Base-by-base conservation (phyloP, 2,113 vertebrate species). In the Thryonomys swinderianus region DNA sequence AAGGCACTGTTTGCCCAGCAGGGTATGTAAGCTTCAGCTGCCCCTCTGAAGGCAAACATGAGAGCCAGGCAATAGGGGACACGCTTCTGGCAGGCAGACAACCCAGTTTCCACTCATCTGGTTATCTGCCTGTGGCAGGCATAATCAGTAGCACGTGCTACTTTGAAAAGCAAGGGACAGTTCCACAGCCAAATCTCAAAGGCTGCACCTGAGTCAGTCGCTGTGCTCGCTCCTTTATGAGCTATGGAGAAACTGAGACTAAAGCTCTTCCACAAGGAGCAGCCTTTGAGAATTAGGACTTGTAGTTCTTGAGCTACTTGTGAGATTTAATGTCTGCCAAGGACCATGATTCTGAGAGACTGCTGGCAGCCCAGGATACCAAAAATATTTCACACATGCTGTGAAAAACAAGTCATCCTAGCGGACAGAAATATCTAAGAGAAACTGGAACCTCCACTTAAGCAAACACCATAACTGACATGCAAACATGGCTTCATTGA, bases 131-230 rank as follows among this genome's bases (percentile, higher is more conserved):
- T 84, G 59, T 62, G 30, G 45, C 20, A 81, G 84, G 78, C 27
- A 27, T 42, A 79, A 90, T 67, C 27, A 34, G 87, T 23, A 85
- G 34, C 34, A 84, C 20, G 10, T 16, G 18, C 48, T 32, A 2
- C 27, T 20, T 40, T 53, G 59, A 66, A 81, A 96, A 86, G 76
- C 53, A 78, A 96, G 42, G 62, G 64, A n/a, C 8, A 88, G 67
- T 59, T 85, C 3, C 23, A 62, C 10, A 86, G 89, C 66, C 78
- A 88, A 73, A 95, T 86, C 69, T 91, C 93, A 94, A 78, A 67
- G 20, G 66, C 34, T 48, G 4, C 7, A 62, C 25, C 61, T 85
- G 55, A 88, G 40, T 76, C 64, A 85, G 18, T 76, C 78, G 93
- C 66, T 92, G 55, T 30, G 51, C 64, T 80, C 81, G 37, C 34